Percentiles rank a stretch among this genome's conserved stretches.
Evolutionary conservation across 2,113 vertebrate genomes (phyloP).

Genomic region (Chloropsis cyanopogon): DNA sequence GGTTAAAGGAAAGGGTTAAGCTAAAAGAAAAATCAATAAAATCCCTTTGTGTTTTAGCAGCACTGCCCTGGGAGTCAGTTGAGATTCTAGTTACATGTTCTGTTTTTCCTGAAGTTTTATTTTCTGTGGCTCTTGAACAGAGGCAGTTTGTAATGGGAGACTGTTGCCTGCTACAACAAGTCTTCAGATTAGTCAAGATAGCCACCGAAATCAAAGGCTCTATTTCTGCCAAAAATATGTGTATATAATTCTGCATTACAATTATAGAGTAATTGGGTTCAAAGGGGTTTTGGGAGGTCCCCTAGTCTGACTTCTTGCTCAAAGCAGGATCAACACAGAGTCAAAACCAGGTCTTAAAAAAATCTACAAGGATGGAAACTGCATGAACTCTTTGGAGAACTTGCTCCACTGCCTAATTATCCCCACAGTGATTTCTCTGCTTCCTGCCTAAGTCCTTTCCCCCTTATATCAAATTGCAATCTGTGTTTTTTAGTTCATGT

Average conservation of each 20-base stretch:
- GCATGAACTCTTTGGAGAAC: neutral
- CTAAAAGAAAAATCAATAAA: neutral
- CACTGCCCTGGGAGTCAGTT: neutral
- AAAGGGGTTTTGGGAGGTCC: neutral
- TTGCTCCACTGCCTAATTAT: neutral
- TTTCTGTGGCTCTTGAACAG: rapidly evolving
- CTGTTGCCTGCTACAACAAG: neutral
- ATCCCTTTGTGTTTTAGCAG: neutral
- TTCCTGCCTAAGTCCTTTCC: neutral
- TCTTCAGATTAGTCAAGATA: neutral
- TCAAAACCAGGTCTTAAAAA: neutral
- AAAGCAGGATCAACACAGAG: neutral
- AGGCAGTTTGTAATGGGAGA: neutral
- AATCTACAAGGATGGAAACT: neutral
- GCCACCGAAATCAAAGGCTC: neutral
- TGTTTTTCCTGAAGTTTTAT: neutral
- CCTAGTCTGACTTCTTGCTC: neutral
- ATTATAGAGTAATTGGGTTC: neutral
- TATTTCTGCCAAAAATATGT: neutral
- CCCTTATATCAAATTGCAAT: neutral
- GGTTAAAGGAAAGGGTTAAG: neutral
- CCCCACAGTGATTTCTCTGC: neutral
- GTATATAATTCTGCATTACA: neutral
- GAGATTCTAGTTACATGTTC: neutral
- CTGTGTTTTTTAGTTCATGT: neutral